A percentile compares a stretch with the other conserved stretches of the same genome.
These are phyloP conservation scores for Pycnonotus jocosus DNA, from an alignment of 2,113 vertebrate genomes.

Conservation along the genomic window DNA sequence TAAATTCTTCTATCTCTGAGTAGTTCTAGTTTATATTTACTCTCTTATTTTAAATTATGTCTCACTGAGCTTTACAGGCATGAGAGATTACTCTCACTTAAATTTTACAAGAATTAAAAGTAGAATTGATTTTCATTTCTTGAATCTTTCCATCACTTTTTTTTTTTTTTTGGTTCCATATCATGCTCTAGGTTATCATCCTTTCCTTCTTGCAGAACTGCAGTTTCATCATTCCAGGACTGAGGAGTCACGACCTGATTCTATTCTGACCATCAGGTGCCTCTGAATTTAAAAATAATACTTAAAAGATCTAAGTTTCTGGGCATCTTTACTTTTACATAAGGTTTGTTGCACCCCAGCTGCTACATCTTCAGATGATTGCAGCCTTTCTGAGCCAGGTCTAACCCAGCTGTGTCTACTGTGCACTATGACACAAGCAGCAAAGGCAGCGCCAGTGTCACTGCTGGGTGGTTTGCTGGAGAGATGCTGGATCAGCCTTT, in stretches of 20 bases:
- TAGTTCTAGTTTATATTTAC: not conserved
- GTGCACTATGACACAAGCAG: accelerated
- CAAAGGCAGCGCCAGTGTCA: not conserved
- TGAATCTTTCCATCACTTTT: not conserved
- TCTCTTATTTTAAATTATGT: not conserved
- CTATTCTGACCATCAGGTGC: not conserved
- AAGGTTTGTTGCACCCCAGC: not conserved
- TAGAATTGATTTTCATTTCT: not conserved
- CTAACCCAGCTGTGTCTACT: not conserved
- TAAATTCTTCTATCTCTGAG: not conserved
- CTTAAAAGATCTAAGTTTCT: not conserved
- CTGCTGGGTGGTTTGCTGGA: not conserved
- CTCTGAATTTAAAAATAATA: not conserved
- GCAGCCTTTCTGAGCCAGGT: not conserved
- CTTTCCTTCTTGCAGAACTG: not conserved
- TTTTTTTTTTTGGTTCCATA: not conserved
- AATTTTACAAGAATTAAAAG: not conserved
- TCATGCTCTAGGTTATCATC: not conserved
- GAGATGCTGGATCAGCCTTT: not conserved
- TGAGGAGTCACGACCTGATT: not conserved
- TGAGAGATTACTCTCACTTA: not conserved
- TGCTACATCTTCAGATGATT: not conserved
- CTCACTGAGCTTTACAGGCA: not conserved
- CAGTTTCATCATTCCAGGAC: not conserved
- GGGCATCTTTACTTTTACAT: not conserved